A percentile compares a stretch with the other conserved stretches of the same genome.
phyloP scores from a whole-genome alignment of 2,888 invertebrate species.

The Monopis laevigella region DNA sequence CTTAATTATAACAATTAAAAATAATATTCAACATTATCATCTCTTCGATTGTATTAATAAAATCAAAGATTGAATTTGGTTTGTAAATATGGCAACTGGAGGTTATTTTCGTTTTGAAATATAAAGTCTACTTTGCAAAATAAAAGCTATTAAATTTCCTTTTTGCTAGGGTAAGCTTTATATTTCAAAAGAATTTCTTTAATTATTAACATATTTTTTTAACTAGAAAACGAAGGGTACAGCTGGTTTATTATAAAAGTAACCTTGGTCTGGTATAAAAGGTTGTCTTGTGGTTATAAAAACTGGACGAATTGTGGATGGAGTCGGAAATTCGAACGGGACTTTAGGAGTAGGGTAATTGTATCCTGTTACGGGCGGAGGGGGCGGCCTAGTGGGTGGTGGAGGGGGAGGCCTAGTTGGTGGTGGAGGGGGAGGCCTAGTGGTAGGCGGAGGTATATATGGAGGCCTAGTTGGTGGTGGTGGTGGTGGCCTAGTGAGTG shows the following conservation, averaged over 20 bases:
- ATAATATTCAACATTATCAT: too few relatives aligned
- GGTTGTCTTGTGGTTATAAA: constrained; percentile 43
- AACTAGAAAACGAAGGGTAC: constrained; percentile 53
- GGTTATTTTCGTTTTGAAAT: constrained; percentile 13
- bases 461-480: constrained; percentile 14
- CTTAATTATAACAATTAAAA: too few relatives aligned
- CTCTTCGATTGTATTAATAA: background rate
- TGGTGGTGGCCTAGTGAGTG: constrained; percentile 21
- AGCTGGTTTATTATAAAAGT: constrained; percentile 51
- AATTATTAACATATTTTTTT: constrained; percentile 21
- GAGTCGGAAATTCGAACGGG: too few relatives aligned
- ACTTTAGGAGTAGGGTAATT: too few relatives aligned
- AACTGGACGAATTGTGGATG: too few relatives aligned
- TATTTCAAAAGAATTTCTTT: too few relatives aligned
- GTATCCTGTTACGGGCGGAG: too few relatives aligned
- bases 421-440: background rate
- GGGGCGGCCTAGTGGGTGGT: too few relatives aligned
- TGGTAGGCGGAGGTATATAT: constrained; percentile 14
- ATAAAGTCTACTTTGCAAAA: too few relatives aligned
- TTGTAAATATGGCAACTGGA: constrained; percentile 56
- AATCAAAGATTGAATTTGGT: constrained; percentile 33
- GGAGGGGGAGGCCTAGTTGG: too few relatives aligned
- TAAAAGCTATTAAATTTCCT: too few relatives aligned
- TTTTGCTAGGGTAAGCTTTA: too few relatives aligned
- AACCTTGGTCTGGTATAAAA: constrained; percentile 45